Base-by-base conservation (phyloP, 2,888 invertebrate species). In the Volucella bombylans region DNA sequence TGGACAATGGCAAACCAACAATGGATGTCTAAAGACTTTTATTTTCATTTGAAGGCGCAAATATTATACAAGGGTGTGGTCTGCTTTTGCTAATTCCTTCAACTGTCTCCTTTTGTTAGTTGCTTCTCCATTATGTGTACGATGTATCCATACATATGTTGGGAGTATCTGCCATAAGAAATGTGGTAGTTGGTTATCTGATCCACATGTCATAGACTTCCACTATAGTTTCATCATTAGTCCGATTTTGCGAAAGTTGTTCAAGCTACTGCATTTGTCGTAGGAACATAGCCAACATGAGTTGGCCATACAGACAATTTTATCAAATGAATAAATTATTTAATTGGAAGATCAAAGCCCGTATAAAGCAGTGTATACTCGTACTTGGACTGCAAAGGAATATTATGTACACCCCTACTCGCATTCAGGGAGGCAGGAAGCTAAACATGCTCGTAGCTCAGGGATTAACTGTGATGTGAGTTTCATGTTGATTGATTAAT, bases 241-340 rank as follows among this genome's bases (percentile, higher is more conserved):
- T 31, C 31, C 31, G 31, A 31, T 1, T 31, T 31, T 31, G 6
- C 6, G 31, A 31, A 31, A 31, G 31, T 31, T 31, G 4, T 31
- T 6, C 31, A 31, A 31, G 31, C 31, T 6, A 1, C 6, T 31
- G 31, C 6, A 31, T 31, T 31, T 31, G 31, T 6, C 6, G 6
- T 31, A 31, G 31, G 6, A 6, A 31, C 6, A 31, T 31, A 31
- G 6, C 31, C 6, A 31, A 31, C 31, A 31, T 31, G 31, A 31
- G 31, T 31, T 31, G 61, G 45, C 2, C 49, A 41, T 14, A 45
- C 39, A 65, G 64, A 74, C 55, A 23, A 31, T 49, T 54, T 52
- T 64, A 71, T 77, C 81, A 77, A 82, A 77, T 71, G 71, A 61
- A 61, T 54, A 61, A 77, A 71, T 77, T 77, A 76, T 71, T 65